Evolutionary conservation across 2,888 invertebrate species (phyloP).

Genomic region (Fragum whitleyi): DNA sequence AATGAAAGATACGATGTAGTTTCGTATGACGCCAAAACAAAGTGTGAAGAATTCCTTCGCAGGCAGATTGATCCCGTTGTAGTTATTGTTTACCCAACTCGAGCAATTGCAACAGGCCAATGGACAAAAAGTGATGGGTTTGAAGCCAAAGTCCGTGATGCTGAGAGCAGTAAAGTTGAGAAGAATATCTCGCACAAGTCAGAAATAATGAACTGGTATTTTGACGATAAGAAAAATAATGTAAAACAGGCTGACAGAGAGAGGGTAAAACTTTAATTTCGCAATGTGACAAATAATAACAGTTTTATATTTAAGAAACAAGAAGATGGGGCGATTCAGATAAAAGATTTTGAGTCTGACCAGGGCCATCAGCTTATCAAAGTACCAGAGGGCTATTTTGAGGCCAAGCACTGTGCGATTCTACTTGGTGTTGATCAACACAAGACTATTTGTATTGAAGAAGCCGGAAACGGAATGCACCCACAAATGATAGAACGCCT

Average conservation of each 20-base stretch:
- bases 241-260: background rate
- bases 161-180: background rate
- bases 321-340: background rate
- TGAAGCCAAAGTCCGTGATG: background rate
- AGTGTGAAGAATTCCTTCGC: slow-evolving; percentile 1
- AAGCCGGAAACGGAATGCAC: too few relatives aligned
- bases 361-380: slow-evolving; percentile 4
- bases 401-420: slow-evolving; percentile 27
- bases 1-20: background rate
- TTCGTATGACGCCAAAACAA: background rate
- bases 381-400: slow-evolving; percentile 32
- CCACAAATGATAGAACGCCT: slow-evolving; percentile 37
- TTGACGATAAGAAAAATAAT: background rate
- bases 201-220: slow-evolving; percentile 6
- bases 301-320: background rate
- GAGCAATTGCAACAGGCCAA: slow-evolving; percentile 17
- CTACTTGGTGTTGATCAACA: slow-evolving; percentile 5
- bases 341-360: background rate
- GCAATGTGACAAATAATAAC: background rate
- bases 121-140: slow-evolving; percentile 25
- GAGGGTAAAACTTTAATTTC: background rate
- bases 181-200: background rate
- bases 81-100: slow-evolving; percentile 15
- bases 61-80: background rate
- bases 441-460: slow-evolving; percentile 30